Base-by-base conservation (phyloP, 2,888 invertebrate species). In the Silvanus unidentatus region DNA sequence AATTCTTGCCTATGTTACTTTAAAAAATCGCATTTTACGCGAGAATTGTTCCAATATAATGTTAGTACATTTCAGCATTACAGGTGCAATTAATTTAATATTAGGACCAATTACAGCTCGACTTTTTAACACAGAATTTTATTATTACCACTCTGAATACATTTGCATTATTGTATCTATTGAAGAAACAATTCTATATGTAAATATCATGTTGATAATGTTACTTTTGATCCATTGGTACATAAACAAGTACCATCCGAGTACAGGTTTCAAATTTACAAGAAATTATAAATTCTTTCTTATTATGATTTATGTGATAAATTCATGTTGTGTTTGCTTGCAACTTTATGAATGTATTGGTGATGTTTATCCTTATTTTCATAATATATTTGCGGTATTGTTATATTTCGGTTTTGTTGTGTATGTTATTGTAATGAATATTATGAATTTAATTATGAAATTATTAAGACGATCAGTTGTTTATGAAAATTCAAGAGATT, bases 191-290 rank as follows among this genome's bases (percentile, higher is more conserved):
- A 8, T 8, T 22, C 16, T 48, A 13, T 11, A 49, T 16, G 30
- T 43, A 4, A 38, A 29, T 5, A 28, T 44, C 41, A 22, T 52
- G 8, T 27, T 49, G 16, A 46, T 49, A 13, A 13, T 38, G 27
- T 15, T 52, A 5, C 39, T 52, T 16, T 44, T 42, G 12, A 29
- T 49, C 8, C 42, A 48, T 13, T 52, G 52, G 52, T 52, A 41
- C 38, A 16, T 46, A 16, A 43, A 48, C 40, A 13, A 47, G n/a
- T 49, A 52, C 28, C 29, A 44, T 16, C 22, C 49, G 1, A 40
- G 36, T 15, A 39, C 16, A 8, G 40, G 27, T 15, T 16, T 16
- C 9, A 52, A 46, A 45, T 39, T 49, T n/a, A 10, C 12, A n/a
- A 39, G 42, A 5, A 16, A 49, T 34, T 15, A 48, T 1, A 42